phyloP scores from a whole-genome alignment of 2,888 invertebrate genomes.

The Dyspetes luteomarginatus region DNA sequence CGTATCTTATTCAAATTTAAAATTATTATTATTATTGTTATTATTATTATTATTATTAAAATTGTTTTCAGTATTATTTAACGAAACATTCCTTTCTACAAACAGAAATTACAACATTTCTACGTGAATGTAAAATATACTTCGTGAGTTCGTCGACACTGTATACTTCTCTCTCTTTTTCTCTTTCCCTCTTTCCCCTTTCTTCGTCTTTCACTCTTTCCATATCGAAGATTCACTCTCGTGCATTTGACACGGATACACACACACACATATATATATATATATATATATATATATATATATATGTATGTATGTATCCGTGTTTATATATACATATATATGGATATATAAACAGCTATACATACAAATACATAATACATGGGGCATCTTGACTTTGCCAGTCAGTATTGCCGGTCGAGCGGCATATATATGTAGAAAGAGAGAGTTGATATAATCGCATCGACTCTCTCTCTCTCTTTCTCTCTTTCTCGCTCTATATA shows the following conservation, averaged over 20 bases:
- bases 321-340: too few species aligned
- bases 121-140: conserved; percentile 34
- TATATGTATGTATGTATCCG: too few species aligned
- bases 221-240: conserved; percentile 49
- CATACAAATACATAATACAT: conserved; percentile 55
- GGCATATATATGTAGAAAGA: conserved; percentile 45
- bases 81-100: conserved; percentile 17
- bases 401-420: conserved; percentile 8
- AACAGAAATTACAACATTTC: conserved; percentile 28
- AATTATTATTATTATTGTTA: background rate
- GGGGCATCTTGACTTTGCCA: background rate
- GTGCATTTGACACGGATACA: conserved; percentile 1
- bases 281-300: background rate
- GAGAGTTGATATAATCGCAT: conserved; percentile 59
- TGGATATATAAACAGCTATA: too few species aligned
- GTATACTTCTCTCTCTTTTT: background rate
- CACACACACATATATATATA: too few species aligned
- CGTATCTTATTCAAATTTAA: background rate
- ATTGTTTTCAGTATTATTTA: too few species aligned
- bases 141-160: conserved; percentile 47
- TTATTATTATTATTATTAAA: conserved; percentile 6
- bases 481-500: background rate
- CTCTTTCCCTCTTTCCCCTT: background rate
- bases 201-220: background rate
- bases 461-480: conserved; percentile 7